Evolutionary conservation across 2,888 invertebrate species (phyloP).

Genomic region (Abrostola triplasia): DNA sequence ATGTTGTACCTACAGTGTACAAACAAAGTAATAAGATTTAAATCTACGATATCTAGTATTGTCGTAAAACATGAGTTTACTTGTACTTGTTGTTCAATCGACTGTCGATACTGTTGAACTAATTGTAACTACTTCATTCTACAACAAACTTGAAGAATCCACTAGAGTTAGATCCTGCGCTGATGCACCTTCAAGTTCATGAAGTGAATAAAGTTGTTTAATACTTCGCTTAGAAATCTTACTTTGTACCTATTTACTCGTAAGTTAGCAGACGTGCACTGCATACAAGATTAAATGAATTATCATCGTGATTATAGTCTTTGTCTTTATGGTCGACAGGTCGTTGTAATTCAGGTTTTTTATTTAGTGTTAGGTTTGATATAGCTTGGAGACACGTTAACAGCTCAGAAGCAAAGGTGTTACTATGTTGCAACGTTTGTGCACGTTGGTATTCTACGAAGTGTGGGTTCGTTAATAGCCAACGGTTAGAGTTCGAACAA

Average conservation of each 20-base stretch:
- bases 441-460: too few relatives aligned
- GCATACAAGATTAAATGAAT: conserved; percentile 1
- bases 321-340: not conserved
- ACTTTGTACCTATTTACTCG: not conserved
- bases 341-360: not conserved
- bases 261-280: not conserved
- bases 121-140: conserved; percentile 25
- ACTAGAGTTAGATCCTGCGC: not conserved
- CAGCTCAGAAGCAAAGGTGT: too few relatives aligned
- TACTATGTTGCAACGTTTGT: too few relatives aligned
- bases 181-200: conserved; percentile 1
- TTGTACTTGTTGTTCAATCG: conserved; percentile 33
- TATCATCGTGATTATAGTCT: not conserved
- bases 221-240: conserved; percentile 1
- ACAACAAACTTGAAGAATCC: conserved; percentile 5
- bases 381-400: too few relatives aligned
- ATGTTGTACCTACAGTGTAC: too few relatives aligned
- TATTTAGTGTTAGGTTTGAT: not conserved
- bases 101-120: conserved; percentile 16
- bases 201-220: conserved; percentile 2
- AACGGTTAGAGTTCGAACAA: too few relatives aligned
- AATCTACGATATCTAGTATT: conserved; percentile 8
- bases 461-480: too few relatives aligned
- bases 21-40: not conserved
- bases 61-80: conserved; percentile 19